Percentiles rank a stretch among this genome's conserved stretches.
Conservation (phyloP, 2,797 vertebrate species). For the Chelidonichthys spinosus region DNA sequence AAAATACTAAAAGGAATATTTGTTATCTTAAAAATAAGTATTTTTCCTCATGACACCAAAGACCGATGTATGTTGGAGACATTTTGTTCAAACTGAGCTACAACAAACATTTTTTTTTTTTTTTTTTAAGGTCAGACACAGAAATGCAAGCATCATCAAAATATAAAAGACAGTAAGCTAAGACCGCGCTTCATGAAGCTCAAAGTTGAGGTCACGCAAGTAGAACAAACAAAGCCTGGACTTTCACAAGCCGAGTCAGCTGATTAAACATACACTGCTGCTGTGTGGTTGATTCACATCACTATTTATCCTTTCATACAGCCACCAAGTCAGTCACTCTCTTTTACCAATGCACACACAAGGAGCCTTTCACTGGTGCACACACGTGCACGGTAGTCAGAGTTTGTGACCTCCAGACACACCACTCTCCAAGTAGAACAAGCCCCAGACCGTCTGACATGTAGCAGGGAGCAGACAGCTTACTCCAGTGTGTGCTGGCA, state of each 20-base stretch:
- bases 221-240: constrained; percentile 22
- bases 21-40: not conserved
- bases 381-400: constrained; percentile 28
- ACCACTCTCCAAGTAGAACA: constrained; percentile 53
- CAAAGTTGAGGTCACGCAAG: constrained; percentile 5
- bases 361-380: constrained; percentile 45
- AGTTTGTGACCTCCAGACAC: constrained; percentile 49
- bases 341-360: constrained; percentile 40
- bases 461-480: constrained; percentile 42
- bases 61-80: too few relatives aligned
- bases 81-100: not conserved
- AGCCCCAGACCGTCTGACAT: constrained; percentile 37
- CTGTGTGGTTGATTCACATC: constrained; percentile 57
- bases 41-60: too few relatives aligned
- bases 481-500: constrained; percentile 22
- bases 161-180: not conserved
- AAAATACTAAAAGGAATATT: not conserved
- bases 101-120: not conserved
- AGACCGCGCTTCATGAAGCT: not conserved
- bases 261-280: constrained; percentile 54
- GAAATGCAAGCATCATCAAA: constrained; percentile 5
- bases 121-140: not conserved
- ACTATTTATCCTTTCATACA: constrained; percentile 29
- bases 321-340: constrained; percentile 23
- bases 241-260: constrained; percentile 46